These are phyloP conservation scores for Triops longicaudatus DNA, from an alignment of 1,140 invertebrate genomes.

Conservation along the genomic window DNA sequence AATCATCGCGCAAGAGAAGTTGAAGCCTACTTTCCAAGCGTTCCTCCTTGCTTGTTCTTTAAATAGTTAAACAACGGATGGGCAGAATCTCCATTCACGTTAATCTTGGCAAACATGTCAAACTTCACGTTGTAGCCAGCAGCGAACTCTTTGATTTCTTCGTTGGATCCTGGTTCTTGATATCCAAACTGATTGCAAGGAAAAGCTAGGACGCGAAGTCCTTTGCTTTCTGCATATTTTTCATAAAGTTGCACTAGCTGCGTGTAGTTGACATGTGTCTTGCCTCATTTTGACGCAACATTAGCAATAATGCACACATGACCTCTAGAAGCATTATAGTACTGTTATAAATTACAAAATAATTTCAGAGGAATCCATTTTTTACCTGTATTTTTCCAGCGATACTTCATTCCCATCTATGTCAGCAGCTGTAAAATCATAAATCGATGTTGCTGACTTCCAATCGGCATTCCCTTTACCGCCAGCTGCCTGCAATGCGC, in stretches of 20 bases:
- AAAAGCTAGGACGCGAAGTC: slow-evolving; percentile 72
- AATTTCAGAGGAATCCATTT: slow-evolving; percentile 15
- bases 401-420: slow-evolving; percentile 62
- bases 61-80: slow-evolving; percentile 83
- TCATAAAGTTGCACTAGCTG: slow-evolving; percentile 64
- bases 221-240: slow-evolving; percentile 53
- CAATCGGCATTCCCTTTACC: slow-evolving; percentile 23
- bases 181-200: slow-evolving; percentile 71
- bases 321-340: slow-evolving; percentile 39
- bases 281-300: slow-evolving; percentile 76
- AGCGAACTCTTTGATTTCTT: slow-evolving; percentile 64
- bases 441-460: slow-evolving; percentile 55
- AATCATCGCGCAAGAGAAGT: slow-evolving; percentile 16
- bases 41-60: slow-evolving; percentile 66
- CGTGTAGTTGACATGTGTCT: slow-evolving; percentile 68
- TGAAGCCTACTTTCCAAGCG: slow-evolving; percentile 48
- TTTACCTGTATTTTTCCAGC: slow-evolving; percentile 57
- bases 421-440: slow-evolving; percentile 64
- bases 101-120: slow-evolving; percentile 68
- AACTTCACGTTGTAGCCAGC: slow-evolving; percentile 61
- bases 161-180: slow-evolving; percentile 57
- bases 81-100: slow-evolving; percentile 79
- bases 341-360: slow-evolving; percentile 22
- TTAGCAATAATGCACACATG: slow-evolving; percentile 70
- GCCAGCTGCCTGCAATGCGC: slow-evolving; percentile 16